phyloP scores from a whole-genome alignment of 2,113 vertebrate species.

The Gnathonemus echidnorhynchus region DNA sequence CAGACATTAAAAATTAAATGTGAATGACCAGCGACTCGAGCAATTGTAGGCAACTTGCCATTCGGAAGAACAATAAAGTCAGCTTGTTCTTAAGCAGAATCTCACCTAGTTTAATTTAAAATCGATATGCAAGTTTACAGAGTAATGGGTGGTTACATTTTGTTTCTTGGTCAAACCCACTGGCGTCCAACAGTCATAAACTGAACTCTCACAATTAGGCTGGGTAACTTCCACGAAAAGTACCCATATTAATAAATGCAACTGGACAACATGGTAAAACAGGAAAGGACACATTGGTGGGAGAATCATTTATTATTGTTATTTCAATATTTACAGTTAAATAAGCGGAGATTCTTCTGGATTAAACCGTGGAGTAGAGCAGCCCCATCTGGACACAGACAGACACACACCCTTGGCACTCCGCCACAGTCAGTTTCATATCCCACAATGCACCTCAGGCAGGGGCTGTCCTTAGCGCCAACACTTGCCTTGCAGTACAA shows the following conservation, averaged over 20 bases:
- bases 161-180: not conserved
- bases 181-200: not conserved
- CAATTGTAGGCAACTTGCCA: not conserved
- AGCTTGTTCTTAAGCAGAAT: not conserved
- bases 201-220: not conserved
- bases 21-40: not conserved
- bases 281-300: not conserved
- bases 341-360: not conserved
- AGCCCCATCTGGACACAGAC: not conserved
- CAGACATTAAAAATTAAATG: not conserved
- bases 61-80: not conserved
- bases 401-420: not conserved
- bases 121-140: not conserved
- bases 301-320: conserved; percentile 8
- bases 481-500: not conserved
- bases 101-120: not conserved
- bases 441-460: not conserved
- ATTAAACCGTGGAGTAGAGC: not conserved
- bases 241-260: not conserved
- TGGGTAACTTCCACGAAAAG: not conserved
- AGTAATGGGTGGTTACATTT: not conserved
- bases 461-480: not conserved
- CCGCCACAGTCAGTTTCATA: not conserved
- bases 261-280: not conserved
- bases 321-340: conserved; percentile 16